These are phyloP conservation scores for Cyphomyrus plagiostoma DNA, from an alignment of 2,113 vertebrate species.

Conservation along the genomic window DNA sequence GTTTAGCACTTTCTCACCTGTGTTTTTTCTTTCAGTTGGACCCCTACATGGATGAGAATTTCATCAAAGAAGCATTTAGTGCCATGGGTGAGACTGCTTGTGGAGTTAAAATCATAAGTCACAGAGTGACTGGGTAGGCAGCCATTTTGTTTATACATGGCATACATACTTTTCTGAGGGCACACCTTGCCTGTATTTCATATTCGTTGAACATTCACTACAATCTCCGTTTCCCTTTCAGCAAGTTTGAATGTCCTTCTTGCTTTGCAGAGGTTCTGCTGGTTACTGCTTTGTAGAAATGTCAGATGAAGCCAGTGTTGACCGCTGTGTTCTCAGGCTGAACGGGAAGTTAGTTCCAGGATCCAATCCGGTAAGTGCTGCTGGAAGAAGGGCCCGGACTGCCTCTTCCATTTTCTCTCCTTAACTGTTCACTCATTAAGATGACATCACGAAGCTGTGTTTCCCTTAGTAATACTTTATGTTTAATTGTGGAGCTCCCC, in stretches of 20 bases:
- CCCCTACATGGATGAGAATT: constrained; percentile 71
- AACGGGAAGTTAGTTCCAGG: constrained; percentile 70
- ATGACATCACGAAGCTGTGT: constrained; percentile 34
- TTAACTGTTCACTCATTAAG: neutral
- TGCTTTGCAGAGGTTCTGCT: constrained; percentile 54
- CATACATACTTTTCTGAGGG: neutral
- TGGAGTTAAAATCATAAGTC: constrained; percentile 70
- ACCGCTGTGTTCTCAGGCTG: constrained; percentile 66
- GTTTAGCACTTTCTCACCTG: neutral
- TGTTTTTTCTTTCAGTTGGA: constrained; percentile 53
- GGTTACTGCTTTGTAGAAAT: constrained; percentile 75
- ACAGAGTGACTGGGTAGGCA: constrained; percentile 66
- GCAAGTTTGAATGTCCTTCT: neutral
- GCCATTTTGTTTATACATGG: neutral
- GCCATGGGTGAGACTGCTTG: constrained; percentile 67
- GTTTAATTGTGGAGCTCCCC: constrained; percentile 15
- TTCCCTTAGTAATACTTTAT: constrained; percentile 30
- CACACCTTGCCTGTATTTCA: neutral
- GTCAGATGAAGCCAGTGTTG: constrained; percentile 67
- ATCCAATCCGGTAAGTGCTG: constrained; percentile 66
- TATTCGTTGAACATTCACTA: neutral
- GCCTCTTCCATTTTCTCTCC: neutral
- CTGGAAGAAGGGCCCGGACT: neutral
- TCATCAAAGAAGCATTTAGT: constrained; percentile 69
- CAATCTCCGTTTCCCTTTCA: neutral